Base-by-base conservation (phyloP, 2,113 vertebrate genomes). In the Ariopsis seemanni region DNA sequence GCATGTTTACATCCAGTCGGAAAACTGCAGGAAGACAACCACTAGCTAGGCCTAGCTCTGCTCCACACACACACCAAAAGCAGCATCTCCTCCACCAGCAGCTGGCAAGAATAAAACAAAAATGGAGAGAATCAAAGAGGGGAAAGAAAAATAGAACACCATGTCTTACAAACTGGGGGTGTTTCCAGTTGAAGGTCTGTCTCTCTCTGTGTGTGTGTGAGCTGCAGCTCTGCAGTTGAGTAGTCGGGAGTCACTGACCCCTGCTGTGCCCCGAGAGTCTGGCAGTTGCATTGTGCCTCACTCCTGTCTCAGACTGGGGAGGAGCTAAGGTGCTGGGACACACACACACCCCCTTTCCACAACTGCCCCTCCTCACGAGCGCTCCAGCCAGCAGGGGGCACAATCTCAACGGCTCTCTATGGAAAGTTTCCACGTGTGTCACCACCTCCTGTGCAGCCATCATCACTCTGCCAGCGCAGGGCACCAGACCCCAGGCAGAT, bases 1-100 rank as follows among this genome's bases (percentile, higher is more conserved):
- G 92, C 91, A 85, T 92, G 92, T 94, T 94, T 94, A 94, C 91
- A 90, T 89, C 91, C 85, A 72, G 67, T 27, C 57, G 0, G 18
- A 14, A 27, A 50, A 82, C 84, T 77, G n/a, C 83, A 81, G 60
- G 57, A 89, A 85, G 80, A 85, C 69, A 84, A 85, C 53, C 77
- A 50, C 52, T 27, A 77, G 74, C 74, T 52, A 77, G 75, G 75
- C 75, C 52, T 78, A 88, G 34, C 27, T 22, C 25, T 53, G 75
- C 50, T 53, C 15, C 18, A 53, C 50, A 67, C 22, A 80, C 30
- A 69, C 42, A 63, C 79, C 18, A 30, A 58, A 69, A 62, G 79
- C 72, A 55, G 78, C 48, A 84, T 57, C 53, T 58, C 57, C 63
- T 75, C 65, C 25, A 10, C 7, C 42, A 55, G 55, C 12, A 58